Base-by-base conservation (phyloP, 2,797 vertebrate species). In the Schizopygopsis malacanthus region DNA sequence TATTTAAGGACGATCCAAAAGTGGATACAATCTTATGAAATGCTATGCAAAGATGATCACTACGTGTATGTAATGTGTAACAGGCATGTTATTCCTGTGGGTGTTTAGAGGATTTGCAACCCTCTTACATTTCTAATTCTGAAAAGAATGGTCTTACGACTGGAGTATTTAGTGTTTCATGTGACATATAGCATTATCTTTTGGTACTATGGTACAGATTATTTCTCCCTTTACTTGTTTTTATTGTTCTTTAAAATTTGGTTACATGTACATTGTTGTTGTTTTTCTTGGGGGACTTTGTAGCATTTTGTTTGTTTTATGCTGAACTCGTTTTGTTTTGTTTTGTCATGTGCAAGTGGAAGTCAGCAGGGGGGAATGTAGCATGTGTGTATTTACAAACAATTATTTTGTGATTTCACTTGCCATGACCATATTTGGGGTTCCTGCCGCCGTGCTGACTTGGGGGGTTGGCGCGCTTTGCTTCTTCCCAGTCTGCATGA, bases 1-100 rank as follows among this genome's bases (percentile, higher is more conserved):
- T 50, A 13, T 28, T 37, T 56, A 22, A 1, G 6, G 25, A 6
- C 8, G 12, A 41, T 78, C 6, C 11, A 41, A 33, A 33, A 52
- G 4, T 61, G 54, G 37, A 41, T 56, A 56, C 9, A 11, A 28
- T 16, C 37, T 78, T 41, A 39, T 78, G 76, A 22, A 22, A 78
- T 78, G 8, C 25, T 75, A 25, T 50, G 8, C 1, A 8, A 41
- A 59, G n/a, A 59, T 39, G 76, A 41, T 4, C 76, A 59, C 76
- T 59, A n/a, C 33, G 20, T 41, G 54, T 63, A 45, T 79, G 37
- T 79, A 79, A 79, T 63, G 15, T 79, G 77, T 79, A 79, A 43
- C 54, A 43, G 77, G 77, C 39, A 63, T 63, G 3, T 79, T 63
- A 63, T 45, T 79, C 56, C 56, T 45, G 7, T 61, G 59, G 18